Evolutionary conservation across 2,888 invertebrate genomes (phyloP), one percentile per base, ranked within the genome.

Genomic region (Synanthedon vespiformis): DNA sequence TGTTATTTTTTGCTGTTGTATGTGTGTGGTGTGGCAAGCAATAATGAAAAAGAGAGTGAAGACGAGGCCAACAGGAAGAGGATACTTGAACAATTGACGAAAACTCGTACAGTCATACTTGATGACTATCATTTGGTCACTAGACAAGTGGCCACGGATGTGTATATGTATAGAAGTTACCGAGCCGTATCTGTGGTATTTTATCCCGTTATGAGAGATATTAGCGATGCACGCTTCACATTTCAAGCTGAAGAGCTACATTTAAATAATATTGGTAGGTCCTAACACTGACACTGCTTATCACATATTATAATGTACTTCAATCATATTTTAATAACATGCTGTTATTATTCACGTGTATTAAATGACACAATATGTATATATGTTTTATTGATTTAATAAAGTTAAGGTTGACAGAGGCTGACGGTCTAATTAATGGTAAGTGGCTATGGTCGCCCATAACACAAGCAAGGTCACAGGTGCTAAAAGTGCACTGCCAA

Each of bases 241-340:
- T 86, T 88, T 62, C 82, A 82, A 62, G 80, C 84, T 8, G 88
- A 88, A 63, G 87, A 88, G 59, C 74, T 88, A 27, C 88, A 88
- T 66, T 67, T 85, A 58, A 88, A 88, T 70, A 80, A 73, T 56
- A 83, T 88, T 68, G 88, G 88, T 88, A 75, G 65, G 82, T 77
- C 57, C 16, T 53, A 48, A 18, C 40, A 51, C 18, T 51, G 2
- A 40, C 48, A 40, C 44, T 0, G 34, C 34, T 10, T 34, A 34
- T 34, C 34, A 34, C 34, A 34, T 34, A 34, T 22, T 22, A 22
- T 18, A 4, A 22, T 22, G 22, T 22, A 22, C 2, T 34, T 34
- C 8, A 8, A 10, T 34, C 10, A 34, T 2, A 34, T 8, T 34
- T 34, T 34, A 6, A 34, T 10, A 34, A 34, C 10, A 34, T 10